Percentiles rank a stretch among this genome's conserved stretches.
These are phyloP conservation scores for Indicator maculatus DNA, from an alignment of 2,113 vertebrate species.

Conservation along the genomic window DNA sequence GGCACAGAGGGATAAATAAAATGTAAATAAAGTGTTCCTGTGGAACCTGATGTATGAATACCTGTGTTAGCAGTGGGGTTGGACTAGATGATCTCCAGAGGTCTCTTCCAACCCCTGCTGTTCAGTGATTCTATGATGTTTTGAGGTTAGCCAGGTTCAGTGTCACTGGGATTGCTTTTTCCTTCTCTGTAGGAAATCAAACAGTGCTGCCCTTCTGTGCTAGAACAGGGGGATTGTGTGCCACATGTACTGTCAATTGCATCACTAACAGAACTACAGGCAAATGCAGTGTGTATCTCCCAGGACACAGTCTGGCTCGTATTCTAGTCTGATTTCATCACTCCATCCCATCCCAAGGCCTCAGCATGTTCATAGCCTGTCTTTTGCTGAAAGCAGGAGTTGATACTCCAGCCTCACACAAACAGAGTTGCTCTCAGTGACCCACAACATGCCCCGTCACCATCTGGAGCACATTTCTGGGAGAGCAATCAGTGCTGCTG, in stretches of 20 bases:
- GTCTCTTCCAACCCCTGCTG: no score
- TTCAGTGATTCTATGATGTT: neutral
- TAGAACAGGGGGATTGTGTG: fast-evolving
- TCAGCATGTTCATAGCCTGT: neutral
- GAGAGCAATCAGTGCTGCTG: neutral
- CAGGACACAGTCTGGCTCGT: neutral
- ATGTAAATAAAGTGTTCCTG: no score
- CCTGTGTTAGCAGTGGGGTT: no score
- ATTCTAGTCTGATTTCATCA: neutral
- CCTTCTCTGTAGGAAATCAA: neutral
- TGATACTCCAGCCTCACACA: neutral
- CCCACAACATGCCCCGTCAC: neutral
- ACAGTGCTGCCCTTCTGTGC: neutral
- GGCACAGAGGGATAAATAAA: neutral
- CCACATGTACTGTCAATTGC: neutral
- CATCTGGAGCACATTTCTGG: neutral
- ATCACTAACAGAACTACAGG: neutral
- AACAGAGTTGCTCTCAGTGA: neutral
- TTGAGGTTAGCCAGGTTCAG: neutral
- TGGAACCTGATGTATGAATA: no score
- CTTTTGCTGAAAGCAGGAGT: neutral
- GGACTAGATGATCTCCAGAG: no score
- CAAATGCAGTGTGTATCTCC: neutral
- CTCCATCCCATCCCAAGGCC: neutral
- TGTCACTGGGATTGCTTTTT: fast-evolving